Base-by-base conservation (phyloP, 2,113 vertebrate genomes). In the Nibea albiflora region DNA sequence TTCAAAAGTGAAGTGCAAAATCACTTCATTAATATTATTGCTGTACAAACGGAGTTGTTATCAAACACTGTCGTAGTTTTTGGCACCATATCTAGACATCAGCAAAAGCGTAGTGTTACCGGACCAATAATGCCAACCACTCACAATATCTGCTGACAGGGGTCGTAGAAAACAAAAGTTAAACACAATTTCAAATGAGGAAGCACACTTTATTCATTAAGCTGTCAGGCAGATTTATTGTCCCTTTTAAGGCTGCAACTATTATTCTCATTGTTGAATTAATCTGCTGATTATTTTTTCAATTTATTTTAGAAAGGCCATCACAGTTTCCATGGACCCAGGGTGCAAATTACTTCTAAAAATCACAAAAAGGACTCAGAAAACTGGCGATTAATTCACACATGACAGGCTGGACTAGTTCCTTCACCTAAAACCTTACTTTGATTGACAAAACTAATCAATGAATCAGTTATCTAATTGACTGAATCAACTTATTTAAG, bases 101-200 rank as follows among this genome's bases (percentile, higher is more conserved):
- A 80, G 16, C n/a, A 81, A 86, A 73, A 76, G 52, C 62, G 10
- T 46, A 81, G 69, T 54, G 19, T 50, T n/a, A 66, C n/a, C 54
- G 67, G 39, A 76, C 17, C 42, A 65, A 7, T 2, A 58, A 73
- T 52, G 44, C 31, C 46, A 71, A 50, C 10, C 35, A 72, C 62
- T n/a, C 52, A 67, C 6, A 39, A 19, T 65, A 35, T 71, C 47
- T 70, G 46, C 50, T 53, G 58, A 22, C 19, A 83, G 69, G 22
- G 19, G 11, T 2, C 11, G 9, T 22, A 49, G 17, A 74, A 61
- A n/a, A 80, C 15, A n/a, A n/a, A 64, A 63, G 1, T 39, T 42
- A 50, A 62, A 79, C 16, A 49, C 12, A 49, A 65, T 75, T 77
- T 50, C 2, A 68, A 50, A 79, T 31, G 9, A 57, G 44, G 35